phyloP scores from a whole-genome alignment of 2,888 invertebrate species.

The Scaptodrosophila latifasciaeformis region DNA sequence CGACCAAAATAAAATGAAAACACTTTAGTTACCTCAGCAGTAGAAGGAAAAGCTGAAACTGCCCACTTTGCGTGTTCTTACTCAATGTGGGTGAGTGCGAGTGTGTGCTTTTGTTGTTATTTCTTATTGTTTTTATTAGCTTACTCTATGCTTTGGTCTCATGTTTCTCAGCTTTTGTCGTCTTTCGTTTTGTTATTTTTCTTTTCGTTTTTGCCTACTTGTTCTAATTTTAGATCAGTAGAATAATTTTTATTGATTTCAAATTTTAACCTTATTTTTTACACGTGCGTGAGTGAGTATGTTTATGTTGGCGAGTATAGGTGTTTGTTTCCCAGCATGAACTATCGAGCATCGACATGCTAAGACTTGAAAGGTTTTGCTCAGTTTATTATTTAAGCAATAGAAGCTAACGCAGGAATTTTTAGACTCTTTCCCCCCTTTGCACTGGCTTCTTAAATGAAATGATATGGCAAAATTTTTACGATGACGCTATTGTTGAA shows the following conservation, averaged over 20 bases:
- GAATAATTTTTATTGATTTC: conserved; percentile 73
- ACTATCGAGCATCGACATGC: too few relatives aligned
- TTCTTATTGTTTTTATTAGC: conserved; percentile 5
- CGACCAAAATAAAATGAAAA: neutral
- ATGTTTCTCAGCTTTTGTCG: conserved; percentile 9
- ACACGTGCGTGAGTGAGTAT: conserved; percentile 24
- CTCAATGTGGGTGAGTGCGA: conserved; percentile 14
- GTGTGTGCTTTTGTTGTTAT: too few relatives aligned
- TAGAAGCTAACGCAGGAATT: neutral
- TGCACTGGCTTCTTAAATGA: conserved; percentile 42
- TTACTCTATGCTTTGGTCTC: neutral
- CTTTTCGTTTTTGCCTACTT: conserved; percentile 18
- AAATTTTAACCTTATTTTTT: conserved; percentile 70
- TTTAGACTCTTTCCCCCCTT: conserved; percentile 1
- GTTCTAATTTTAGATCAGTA: conserved; percentile 73
- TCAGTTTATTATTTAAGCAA: too few relatives aligned
- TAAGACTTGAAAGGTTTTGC: too few relatives aligned
- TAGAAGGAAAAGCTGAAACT: too few relatives aligned
- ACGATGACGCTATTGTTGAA: conserved; percentile 66
- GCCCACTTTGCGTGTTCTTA: conserved; percentile 19
- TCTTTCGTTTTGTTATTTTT: conserved; percentile 25
- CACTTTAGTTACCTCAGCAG: too few relatives aligned
- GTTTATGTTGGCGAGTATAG: conserved; percentile 9
- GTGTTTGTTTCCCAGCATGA: conserved; percentile 27
- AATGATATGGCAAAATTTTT: conserved; percentile 62